Evolutionary conservation across 2,113 vertebrate genomes (phyloP).

Genomic region (Elephantulus edwardii): DNA sequence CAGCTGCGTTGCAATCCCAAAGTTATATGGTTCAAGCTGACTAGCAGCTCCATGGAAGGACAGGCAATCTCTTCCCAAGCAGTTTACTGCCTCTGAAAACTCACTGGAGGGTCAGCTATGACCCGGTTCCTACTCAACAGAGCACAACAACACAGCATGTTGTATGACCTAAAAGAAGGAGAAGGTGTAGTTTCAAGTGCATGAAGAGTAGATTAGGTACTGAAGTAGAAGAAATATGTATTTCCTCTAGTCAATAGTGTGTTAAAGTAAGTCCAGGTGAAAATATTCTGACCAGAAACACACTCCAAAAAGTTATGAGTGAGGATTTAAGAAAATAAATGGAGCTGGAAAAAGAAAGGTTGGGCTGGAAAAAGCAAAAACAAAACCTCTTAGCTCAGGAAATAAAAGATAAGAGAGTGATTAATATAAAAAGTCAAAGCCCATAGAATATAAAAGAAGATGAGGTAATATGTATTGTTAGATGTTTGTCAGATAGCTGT

Average conservation of each 20-base stretch:
- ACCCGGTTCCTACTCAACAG: too few species aligned
- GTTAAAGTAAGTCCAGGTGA: not conserved
- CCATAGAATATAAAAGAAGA: too few species aligned
- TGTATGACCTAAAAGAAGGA: not conserved
- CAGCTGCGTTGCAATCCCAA: too few species aligned
- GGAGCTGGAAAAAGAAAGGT: too few species aligned
- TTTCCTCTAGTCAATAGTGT: not conserved
- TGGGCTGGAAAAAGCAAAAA: too few species aligned
- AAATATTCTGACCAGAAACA: conserved; percentile 2
- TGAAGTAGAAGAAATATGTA: conserved; percentile 1
- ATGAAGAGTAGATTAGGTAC: not conserved
- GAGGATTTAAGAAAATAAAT: not conserved
- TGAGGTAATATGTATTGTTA: not conserved
- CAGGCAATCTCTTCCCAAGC: too few species aligned
- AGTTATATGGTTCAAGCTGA: too few species aligned
- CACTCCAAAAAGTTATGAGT: not conserved
- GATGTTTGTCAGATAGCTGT: not conserved
- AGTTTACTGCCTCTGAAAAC: too few species aligned
- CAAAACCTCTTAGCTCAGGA: not conserved
- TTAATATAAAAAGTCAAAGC: not conserved
- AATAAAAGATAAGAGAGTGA: not conserved
- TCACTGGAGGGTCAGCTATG: too few species aligned
- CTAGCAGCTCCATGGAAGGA: too few species aligned
- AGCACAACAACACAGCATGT: too few species aligned
- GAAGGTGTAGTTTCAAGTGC: not conserved